phyloP scores from a whole-genome alignment of 2,113 vertebrate species.

The Heteronetta atricapilla region DNA sequence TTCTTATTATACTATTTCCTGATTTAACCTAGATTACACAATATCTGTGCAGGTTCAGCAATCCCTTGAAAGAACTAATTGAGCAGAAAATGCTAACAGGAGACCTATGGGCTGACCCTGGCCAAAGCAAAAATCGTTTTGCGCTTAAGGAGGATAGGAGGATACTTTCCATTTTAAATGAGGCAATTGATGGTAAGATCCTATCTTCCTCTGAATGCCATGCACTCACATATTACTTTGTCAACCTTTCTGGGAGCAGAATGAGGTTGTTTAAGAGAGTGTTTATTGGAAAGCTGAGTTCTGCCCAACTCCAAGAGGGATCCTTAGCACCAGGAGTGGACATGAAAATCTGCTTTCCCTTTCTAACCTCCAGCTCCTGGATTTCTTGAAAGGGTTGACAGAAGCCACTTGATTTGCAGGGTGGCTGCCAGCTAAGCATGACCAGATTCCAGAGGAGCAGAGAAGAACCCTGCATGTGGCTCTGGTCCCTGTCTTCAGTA shows the following conservation, averaged over 20 bases:
- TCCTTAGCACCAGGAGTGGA: not conserved
- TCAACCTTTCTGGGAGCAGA: not conserved
- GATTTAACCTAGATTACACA: conserved; percentile 42
- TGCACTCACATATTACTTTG: not conserved
- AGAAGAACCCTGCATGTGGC: not conserved
- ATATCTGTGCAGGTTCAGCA: not conserved
- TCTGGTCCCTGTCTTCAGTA: not conserved
- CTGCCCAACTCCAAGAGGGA: not conserved
- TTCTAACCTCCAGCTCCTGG: not conserved
- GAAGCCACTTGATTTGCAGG: not conserved
- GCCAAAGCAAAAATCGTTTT: conserved; percentile 21
- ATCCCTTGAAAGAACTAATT: conserved; percentile 10
- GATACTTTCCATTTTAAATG: not conserved
- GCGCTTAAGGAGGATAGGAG: not conserved
- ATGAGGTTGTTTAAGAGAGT: not conserved
- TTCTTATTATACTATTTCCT: conserved; percentile 41
- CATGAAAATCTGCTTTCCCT: not conserved
- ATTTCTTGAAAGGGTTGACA: not conserved
- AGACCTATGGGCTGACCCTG: not conserved
- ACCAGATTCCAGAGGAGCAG: not conserved
- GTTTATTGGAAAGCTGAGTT: not conserved
- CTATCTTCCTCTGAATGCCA: not conserved
- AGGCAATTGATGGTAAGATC: not conserved
- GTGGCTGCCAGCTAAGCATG: not conserved
- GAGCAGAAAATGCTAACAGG: not conserved